phyloP scores from a whole-genome alignment of 2,797 vertebrate genomes.

The Acestrorhynchus altus region DNA sequence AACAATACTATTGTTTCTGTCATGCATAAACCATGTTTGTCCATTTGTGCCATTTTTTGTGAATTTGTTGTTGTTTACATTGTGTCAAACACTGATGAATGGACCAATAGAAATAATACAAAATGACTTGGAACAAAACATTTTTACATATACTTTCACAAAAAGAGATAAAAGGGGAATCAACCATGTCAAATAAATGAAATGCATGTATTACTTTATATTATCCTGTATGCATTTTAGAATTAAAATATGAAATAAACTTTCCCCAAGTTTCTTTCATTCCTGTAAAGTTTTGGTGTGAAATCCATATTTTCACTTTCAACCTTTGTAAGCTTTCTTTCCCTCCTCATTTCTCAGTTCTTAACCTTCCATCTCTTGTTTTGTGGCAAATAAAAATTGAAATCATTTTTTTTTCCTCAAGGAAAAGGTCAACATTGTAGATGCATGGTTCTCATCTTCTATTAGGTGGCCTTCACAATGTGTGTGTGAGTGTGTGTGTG shows the following conservation, averaged over 20 bases:
- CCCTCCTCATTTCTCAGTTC: background rate
- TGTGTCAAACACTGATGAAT: no score
- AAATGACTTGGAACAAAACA: no score
- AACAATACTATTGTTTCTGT: no score
- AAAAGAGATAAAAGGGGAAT: no score
- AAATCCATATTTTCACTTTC: background rate
- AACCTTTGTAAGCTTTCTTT: background rate
- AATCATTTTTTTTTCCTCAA: slow-evolving; percentile 13
- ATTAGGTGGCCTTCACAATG: slow-evolving; percentile 19
- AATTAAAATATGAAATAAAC: background rate
- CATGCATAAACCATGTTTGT: no score
- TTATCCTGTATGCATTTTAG: no score
- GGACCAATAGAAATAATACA: no score
- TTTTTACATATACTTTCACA: no score
- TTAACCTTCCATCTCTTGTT: slow-evolving; percentile 19
- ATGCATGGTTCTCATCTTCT: slow-evolving; percentile 5
- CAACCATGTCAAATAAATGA: no score
- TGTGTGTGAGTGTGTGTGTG: background rate
- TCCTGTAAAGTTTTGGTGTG: background rate
- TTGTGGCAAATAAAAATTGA: slow-evolving; percentile 7
- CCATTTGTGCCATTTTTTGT: no score
- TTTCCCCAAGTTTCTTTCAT: background rate
- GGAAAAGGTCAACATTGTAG: slow-evolving; percentile 4
- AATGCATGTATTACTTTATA: no score
- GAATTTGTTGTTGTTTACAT: no score